Percentiles rank a stretch among this genome's conserved stretches.
These are phyloP conservation scores for Philaenus spumarius DNA, from an alignment of 1,140 invertebrate species.

Conservation along the genomic window DNA sequence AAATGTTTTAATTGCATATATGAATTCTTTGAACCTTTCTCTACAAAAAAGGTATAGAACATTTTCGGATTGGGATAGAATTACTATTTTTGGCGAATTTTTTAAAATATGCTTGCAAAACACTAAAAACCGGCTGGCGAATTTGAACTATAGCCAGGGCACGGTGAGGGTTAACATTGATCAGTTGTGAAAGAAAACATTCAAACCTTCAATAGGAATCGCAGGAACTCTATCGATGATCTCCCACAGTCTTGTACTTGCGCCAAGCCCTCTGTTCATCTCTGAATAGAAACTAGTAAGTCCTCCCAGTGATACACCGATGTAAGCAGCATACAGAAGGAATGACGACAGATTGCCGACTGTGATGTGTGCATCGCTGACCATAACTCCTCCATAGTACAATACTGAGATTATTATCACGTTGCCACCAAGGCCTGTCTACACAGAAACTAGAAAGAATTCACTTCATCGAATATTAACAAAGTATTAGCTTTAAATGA, in stretches of 20 bases:
- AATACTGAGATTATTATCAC: constrained; percentile 85
- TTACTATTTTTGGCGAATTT: no score
- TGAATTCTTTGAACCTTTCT: no score
- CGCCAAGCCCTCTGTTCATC: constrained; percentile 87
- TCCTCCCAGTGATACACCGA: constrained; percentile 81
- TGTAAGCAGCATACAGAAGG: constrained; percentile 86
- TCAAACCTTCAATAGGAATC: constrained; percentile 63
- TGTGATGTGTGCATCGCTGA: constrained; percentile 70
- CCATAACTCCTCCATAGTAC: constrained; percentile 88
- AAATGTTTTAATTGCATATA: no score
- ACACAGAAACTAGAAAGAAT: constrained; percentile 32
- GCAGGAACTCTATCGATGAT: constrained; percentile 72
- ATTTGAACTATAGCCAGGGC: no score
- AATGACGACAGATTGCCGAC: constrained; percentile 89
- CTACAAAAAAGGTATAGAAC: no score
- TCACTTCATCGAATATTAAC: neutral
- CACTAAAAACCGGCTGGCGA: no score
- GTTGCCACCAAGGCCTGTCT: constrained; percentile 92
- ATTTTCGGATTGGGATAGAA: no score
- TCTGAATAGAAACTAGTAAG: constrained; percentile 88
- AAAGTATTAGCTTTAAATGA: neutral
- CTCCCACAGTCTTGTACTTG: constrained; percentile 81
- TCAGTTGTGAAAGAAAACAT: no score
- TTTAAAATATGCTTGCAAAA: no score
- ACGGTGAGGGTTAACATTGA: no score